These are phyloP conservation scores for Tortrix viridana DNA, from an alignment of 2,888 invertebrate genomes.

Conservation along the genomic window DNA sequence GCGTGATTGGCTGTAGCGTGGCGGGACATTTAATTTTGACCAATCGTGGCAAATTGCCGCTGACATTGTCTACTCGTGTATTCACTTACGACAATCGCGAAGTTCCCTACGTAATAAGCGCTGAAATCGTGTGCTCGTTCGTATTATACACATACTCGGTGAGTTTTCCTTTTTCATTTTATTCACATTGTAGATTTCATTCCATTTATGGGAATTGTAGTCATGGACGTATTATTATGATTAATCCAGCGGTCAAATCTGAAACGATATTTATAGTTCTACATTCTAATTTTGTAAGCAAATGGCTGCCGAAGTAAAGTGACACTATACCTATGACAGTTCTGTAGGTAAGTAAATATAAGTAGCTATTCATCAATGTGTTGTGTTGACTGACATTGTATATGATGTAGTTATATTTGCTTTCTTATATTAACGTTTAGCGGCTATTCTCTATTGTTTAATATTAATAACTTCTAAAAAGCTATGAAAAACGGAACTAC, in stretches of 20 bases:
- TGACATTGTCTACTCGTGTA: slow-evolving; percentile 69
- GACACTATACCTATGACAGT: slow-evolving; percentile 59
- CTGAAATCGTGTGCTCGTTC: slow-evolving; percentile 82
- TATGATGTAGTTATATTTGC: not conserved
- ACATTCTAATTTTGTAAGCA: slow-evolving; percentile 82
- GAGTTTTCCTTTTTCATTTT: slow-evolving; percentile 66
- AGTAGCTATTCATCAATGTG: slow-evolving; percentile 41
- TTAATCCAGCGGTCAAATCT: slow-evolving; percentile 38
- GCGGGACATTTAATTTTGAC: slow-evolving; percentile 76
- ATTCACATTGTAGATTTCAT: slow-evolving; percentile 45
- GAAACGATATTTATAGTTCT: slow-evolving; percentile 67
- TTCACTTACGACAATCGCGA: slow-evolving; percentile 72
- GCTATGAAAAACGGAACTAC: no score
- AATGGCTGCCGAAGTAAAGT: slow-evolving; percentile 82
- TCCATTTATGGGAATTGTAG: slow-evolving; percentile 41
- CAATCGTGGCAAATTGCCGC: slow-evolving; percentile 65
- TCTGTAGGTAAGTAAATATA: slow-evolving; percentile 39
- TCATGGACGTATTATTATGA: slow-evolving; percentile 25
- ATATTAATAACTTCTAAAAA: no score
- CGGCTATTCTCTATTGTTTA: not conserved
- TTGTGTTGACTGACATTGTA: slow-evolving; percentile 39
- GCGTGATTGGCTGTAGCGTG: slow-evolving; percentile 66
- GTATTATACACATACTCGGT: slow-evolving; percentile 73
- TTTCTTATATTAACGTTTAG: not conserved
- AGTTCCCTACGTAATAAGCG: slow-evolving; percentile 82